phyloP scores from a whole-genome alignment of 2,113 vertebrate species.

The Monarcha castaneiventris region DNA sequence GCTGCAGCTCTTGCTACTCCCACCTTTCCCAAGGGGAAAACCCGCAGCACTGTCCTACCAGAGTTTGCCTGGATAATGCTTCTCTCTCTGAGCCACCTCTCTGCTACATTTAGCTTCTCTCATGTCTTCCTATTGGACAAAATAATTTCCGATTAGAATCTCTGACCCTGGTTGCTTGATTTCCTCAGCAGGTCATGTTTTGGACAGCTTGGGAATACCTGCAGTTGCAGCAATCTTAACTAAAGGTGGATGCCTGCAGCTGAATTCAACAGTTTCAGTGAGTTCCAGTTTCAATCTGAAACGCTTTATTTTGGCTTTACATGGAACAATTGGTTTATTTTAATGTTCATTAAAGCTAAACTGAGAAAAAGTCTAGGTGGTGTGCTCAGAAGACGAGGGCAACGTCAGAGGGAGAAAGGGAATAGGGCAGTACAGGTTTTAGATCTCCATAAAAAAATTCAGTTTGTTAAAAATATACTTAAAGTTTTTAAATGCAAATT shows the following conservation, averaged over 20 bases:
- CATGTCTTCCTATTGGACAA: not conserved
- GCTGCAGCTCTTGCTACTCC: not conserved
- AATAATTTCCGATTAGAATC: not conserved
- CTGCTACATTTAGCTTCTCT: not conserved
- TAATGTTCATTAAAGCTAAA: not conserved
- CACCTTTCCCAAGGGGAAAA: not conserved
- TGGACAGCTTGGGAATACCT: not conserved
- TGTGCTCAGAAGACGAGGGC: not conserved
- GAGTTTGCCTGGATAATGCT: not conserved
- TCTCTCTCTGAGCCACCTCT: not conserved
- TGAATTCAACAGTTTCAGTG: not conserved
- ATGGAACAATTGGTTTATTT: not conserved
- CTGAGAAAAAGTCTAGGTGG: not conserved
- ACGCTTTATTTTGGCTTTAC: not conserved
- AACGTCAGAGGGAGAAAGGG: not conserved
- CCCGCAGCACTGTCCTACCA: accelerated
- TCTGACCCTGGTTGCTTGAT: not conserved
- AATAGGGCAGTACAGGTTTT: not conserved
- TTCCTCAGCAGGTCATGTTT: not conserved
- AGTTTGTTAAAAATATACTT: not conserved
- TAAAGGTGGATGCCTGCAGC: not conserved
- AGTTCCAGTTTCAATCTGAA: not conserved
- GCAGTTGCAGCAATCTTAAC: not conserved
- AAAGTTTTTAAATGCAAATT: not conserved
- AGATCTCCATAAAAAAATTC: not conserved